Evolutionary conservation across 2,888 invertebrate genomes (phyloP).

Genomic region (Julus scanicus): DNA sequence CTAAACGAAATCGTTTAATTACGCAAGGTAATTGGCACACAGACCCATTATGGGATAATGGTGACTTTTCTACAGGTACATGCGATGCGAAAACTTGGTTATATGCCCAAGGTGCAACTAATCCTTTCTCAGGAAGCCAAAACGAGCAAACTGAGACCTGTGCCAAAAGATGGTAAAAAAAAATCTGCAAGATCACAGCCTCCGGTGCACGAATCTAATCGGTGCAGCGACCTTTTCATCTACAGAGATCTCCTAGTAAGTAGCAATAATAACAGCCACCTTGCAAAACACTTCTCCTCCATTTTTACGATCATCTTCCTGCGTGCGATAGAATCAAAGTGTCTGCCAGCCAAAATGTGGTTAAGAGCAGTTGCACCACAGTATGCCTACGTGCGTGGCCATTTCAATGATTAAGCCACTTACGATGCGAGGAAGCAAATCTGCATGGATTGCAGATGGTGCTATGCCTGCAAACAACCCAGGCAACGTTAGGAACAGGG

Average conservation of each 20-base stretch:
- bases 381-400: not conserved
- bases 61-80: no score
- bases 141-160: not conserved
- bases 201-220: conserved; percentile 14
- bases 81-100: not conserved
- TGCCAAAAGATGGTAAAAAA: not conserved
- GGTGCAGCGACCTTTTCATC: conserved; percentile 30
- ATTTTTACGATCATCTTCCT: not conserved
- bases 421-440: not conserved
- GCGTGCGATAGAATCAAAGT: conserved; percentile 20
- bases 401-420: conserved; percentile 31
- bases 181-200: not conserved
- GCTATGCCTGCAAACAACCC: not conserved
- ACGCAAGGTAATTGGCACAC: not conserved
- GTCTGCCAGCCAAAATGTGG: conserved; percentile 28
- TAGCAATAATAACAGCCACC: conserved; percentile 20
- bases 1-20: not conserved
- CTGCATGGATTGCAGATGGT: conserved; percentile 1
- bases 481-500: not conserved
- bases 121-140: not conserved
- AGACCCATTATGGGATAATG: conserved; percentile 3
- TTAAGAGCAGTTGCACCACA: not conserved
- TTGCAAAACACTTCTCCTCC: conserved; percentile 25
- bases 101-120: not conserved
- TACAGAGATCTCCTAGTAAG: conserved; percentile 21